Conservation (phyloP, 2,797 vertebrate species). For the Sebastes taczanowskii region DNA sequence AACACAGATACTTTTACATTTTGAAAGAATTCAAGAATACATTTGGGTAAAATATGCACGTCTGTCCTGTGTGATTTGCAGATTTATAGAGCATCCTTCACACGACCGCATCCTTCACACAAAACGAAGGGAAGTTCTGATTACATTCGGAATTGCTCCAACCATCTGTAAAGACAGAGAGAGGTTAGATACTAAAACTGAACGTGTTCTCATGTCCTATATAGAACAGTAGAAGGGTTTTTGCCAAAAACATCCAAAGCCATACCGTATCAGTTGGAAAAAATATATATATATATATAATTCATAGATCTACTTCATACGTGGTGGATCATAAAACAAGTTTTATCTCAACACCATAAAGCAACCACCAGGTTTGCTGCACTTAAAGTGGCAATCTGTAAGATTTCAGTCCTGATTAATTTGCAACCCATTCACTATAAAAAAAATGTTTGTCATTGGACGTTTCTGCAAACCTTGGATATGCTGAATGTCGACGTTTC, state of each 20-base stretch:
- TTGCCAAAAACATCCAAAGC: background rate
- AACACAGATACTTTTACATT: background rate
- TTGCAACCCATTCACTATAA: too few species aligned
- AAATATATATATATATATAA: too few species aligned
- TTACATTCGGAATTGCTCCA: background rate
- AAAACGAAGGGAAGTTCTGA: background rate
- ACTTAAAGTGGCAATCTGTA: background rate
- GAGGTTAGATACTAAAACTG: too few species aligned
- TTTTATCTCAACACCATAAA: background rate
- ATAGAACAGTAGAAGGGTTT: background rate
- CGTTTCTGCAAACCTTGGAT: too few species aligned
- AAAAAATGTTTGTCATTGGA: too few species aligned
- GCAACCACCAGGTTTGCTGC: background rate
- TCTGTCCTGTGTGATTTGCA: background rate
- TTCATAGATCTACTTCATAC: background rate
- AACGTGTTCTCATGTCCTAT: background rate
- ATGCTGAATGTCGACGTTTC: too few species aligned
- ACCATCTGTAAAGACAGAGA: conserved; percentile 1
- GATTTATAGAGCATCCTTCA: background rate
- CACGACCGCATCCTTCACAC: background rate
- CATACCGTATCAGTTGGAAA: background rate
- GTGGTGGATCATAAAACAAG: background rate
- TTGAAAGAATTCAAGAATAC: background rate
- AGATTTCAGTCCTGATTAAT: too few species aligned
- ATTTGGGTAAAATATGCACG: background rate